Conservation (phyloP, 64 coral and sea anemone species). For the Hydrozoanthus tunicans region DNA sequence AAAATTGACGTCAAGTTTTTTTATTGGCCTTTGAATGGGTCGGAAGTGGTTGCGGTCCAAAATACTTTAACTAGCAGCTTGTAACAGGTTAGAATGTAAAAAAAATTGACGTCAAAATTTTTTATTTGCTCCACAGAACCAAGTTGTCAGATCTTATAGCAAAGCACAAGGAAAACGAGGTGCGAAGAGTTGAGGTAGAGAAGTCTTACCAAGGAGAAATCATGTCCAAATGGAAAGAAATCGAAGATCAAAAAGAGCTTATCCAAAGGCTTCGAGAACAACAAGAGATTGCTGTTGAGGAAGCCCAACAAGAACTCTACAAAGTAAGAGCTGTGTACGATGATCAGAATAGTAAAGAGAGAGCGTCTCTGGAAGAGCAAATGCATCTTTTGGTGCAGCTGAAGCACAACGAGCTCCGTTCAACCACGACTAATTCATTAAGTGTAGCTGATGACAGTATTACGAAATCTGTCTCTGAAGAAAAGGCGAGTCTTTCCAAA, state of each 20-base stretch:
- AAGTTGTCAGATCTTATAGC: slow-evolving; percentile 79
- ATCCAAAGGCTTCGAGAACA: slow-evolving; percentile 64
- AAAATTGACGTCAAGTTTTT: too few species aligned
- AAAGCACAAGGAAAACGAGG: slow-evolving; percentile 91
- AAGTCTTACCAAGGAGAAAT: slow-evolving; percentile 79
- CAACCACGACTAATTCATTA: neutral
- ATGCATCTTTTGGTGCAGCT: slow-evolving; percentile 67
- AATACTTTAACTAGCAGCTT: too few species aligned
- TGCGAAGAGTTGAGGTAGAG: slow-evolving; percentile 80
- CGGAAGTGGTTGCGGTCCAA: too few species aligned
- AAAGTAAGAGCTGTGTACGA: slow-evolving; percentile 48
- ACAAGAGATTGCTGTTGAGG: slow-evolving; percentile 59
- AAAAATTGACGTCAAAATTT: neutral
- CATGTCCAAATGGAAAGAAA: slow-evolving; percentile 82
- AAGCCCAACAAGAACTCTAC: slow-evolving; percentile 69
- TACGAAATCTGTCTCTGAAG: neutral
- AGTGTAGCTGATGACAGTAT: neutral
- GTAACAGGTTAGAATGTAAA: too few species aligned
- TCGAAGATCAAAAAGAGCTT: slow-evolving; percentile 83
- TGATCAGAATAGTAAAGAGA: slow-evolving; percentile 62
- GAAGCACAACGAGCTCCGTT: neutral
- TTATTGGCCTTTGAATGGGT: too few species aligned
- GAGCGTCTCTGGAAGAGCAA: slow-evolving; percentile 46
- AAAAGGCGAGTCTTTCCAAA: slow-evolving; percentile 48
- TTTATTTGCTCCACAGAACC: slow-evolving; percentile 52